Percentiles rank a stretch among this genome's conserved stretches.
Conservation (phyloP, 2,797 vertebrate genomes). For the Phoxinus dragarum region DNA sequence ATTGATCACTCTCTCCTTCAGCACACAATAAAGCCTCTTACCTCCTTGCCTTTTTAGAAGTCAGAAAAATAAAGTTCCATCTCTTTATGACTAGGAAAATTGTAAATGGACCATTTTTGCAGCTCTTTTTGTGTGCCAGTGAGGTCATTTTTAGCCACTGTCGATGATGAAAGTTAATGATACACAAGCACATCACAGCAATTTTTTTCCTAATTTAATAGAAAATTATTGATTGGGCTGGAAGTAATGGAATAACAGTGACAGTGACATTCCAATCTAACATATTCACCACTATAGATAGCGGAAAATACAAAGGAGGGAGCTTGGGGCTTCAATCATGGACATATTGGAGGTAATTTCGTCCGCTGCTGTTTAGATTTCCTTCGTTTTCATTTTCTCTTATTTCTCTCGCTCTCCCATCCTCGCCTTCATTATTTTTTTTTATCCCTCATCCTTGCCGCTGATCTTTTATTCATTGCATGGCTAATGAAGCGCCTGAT, state of each 20-base stretch:
- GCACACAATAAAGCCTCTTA: conserved; percentile 21
- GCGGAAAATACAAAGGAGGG: conserved; percentile 11
- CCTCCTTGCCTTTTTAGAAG: conserved; percentile 13
- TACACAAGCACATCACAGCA: conserved; percentile 13
- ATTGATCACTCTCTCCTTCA: conserved; percentile 45
- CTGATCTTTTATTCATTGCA: conserved; percentile 58
- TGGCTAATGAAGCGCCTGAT: conserved; percentile 59
- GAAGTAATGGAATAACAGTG: conserved; percentile 38
- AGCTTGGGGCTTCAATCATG: conserved; percentile 39
- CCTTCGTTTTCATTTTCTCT: conserved; percentile 43
- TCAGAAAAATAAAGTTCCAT: not conserved
- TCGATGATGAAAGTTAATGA: conserved; percentile 41
- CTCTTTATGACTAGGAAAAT: conserved; percentile 21
- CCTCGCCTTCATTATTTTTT: not conserved
- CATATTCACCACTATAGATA: conserved; percentile 1
- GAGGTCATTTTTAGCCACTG: conserved; percentile 10
- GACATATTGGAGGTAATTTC: conserved; percentile 44
- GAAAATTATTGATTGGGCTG: conserved; percentile 33
- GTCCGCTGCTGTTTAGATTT: conserved; percentile 41
- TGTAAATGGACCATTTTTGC: conserved; percentile 35
- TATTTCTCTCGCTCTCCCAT: not conserved
- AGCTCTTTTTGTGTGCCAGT: not conserved
- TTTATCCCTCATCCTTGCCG: conserved; percentile 9
- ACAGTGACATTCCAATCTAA: conserved; percentile 42
- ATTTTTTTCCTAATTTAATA: conserved; percentile 29